phyloP scores from a whole-genome alignment of 2,888 invertebrate genomes.

The Altica lythri region DNA sequence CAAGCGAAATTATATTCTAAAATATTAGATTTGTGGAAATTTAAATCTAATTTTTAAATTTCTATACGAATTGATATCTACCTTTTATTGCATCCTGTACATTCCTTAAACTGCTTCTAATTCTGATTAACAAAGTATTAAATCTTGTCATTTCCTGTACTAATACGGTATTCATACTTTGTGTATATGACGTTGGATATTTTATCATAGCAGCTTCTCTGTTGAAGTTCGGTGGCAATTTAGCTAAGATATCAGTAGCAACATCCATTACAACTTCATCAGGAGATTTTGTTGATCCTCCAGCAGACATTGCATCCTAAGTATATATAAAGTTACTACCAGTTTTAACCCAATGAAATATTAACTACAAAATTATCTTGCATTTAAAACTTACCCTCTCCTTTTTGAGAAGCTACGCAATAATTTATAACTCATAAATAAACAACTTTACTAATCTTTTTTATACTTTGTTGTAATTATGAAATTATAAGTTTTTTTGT shows the following conservation, averaged over 20 bases:
- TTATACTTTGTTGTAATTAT: neutral
- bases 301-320: constrained; percentile 68
- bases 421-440: neutral
- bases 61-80: too few relatives aligned
- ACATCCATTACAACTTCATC: constrained; percentile 82
- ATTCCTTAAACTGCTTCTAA: constrained; percentile 74
- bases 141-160: constrained; percentile 86
- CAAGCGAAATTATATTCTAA: constrained; percentile 6
- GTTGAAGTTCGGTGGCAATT: constrained; percentile 74
- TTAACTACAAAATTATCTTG: too few relatives aligned
- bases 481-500: neutral
- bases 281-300: constrained; percentile 66
- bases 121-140: constrained; percentile 74
- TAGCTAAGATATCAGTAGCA: constrained; percentile 75
- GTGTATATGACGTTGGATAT: constrained; percentile 77
- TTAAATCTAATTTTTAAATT: too few relatives aligned
- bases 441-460: too few relatives aligned
- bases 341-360: too few relatives aligned
- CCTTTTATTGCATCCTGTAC: constrained; percentile 89
- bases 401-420: constrained; percentile 35
- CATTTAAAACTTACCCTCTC: constrained; percentile 24
- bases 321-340: too few relatives aligned
- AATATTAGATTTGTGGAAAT: too few relatives aligned
- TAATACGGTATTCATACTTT: constrained; percentile 94
- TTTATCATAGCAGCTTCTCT: constrained; percentile 68